Evolutionary conservation across 2,888 invertebrate species (phyloP), one percentile per base, ranked within the genome.

Genomic region (Caenorhabditis sp.): DNA sequence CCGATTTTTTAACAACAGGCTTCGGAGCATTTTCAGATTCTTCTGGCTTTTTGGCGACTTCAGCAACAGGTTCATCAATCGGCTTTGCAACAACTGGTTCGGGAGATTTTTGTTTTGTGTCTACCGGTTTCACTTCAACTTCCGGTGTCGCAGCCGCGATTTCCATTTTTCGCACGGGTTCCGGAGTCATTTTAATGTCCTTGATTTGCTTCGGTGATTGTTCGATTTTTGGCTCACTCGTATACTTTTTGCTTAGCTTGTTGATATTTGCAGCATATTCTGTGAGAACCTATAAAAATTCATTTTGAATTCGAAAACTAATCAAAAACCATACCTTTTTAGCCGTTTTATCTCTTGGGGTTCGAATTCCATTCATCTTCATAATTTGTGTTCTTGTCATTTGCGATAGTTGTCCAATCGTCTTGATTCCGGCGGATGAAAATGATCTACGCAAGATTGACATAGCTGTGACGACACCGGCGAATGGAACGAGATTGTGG

Each of bases 331-430:
- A 21, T 1, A 52, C 58, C 7, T 31, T 61, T 14, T 53, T 25
- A 0, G 67, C 67, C 10, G 21, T 31, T 14, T 57, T 58, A n/a
- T 67, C 43, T 57, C 50, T 52, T 27, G 59, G 59, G 12, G 31
- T 14, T 21, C 63, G 63, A 43, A 71, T 62, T 36, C 70, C 66
- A n/a, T 52, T 43, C 8, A 67, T 21, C 21, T 71, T 64, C 12
- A 49, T 58, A 23, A 71, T 26, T 3, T 64, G 50, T 2, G 14
- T 21, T 14, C 25, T 57, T 5, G 71, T 26, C 5, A 67, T 38
- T 7, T 56, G 14, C 10, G 71, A 67, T 17, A 71, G 63, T 1
- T 71, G 63, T 31, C 71, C 71, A 23, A 71, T 25, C 4, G 71
- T 67, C 10, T 43, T 52, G 12, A 71, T 38, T 2, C 54, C 58